Percentiles rank a stretch among this genome's conserved stretches.
phyloP scores from a whole-genome alignment of 2,113 vertebrate species.

The Python bivittatus region DNA sequence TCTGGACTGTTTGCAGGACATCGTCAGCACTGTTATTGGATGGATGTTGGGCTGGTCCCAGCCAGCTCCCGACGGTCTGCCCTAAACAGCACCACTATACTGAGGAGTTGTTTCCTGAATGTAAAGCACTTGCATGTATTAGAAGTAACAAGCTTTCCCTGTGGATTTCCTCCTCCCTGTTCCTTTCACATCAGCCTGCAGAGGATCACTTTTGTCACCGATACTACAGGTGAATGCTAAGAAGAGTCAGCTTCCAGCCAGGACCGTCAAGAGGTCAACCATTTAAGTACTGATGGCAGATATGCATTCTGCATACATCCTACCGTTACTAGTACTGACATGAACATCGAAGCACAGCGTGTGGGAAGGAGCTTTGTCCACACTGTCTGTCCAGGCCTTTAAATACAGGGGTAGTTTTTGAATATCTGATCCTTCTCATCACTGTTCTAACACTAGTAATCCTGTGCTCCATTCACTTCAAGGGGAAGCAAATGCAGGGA shows the following conservation, averaged over 20 bases:
- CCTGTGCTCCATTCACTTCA: not conserved
- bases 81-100: not conserved
- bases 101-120: not conserved
- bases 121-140: not conserved
- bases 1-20: not conserved
- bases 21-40: not conserved
- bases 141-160: not conserved
- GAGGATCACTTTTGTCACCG: not conserved
- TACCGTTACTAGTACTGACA: not conserved
- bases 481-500: not conserved
- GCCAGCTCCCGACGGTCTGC: not conserved
- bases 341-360: not conserved
- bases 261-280: not conserved
- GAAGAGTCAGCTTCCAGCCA: not conserved
- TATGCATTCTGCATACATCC: not conserved
- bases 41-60: not conserved
- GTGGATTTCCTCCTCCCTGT: not conserved
- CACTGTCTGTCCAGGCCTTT: not conserved
- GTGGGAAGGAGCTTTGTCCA: not conserved
- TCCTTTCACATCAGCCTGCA: not conserved
- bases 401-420: not conserved
- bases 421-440: not conserved
- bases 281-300: too few species aligned
- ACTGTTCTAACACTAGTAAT: not conserved
- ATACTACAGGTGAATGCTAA: not conserved